Conservation (phyloP, 2,113 vertebrate genomes). For the Aphyosemion australe region DNA sequence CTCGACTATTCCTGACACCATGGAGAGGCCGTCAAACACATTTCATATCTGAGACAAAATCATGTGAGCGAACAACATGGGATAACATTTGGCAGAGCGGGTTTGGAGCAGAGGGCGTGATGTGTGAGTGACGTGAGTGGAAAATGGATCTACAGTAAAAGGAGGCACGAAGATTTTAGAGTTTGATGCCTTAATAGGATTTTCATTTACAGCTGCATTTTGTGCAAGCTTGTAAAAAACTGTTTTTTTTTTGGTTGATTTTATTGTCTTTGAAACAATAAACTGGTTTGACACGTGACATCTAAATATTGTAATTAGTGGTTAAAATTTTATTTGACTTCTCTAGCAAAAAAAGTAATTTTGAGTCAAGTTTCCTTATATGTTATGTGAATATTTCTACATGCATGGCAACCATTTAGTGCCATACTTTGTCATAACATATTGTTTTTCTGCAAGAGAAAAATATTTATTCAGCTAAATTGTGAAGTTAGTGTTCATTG, state of each 20-base stretch:
- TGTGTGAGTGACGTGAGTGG: background rate
- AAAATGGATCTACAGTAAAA: background rate
- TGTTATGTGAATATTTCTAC: too few relatives aligned
- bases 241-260: too few relatives aligned
- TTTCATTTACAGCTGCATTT: background rate
- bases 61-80: slow-evolving; percentile 26
- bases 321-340: too few relatives aligned
- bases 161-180: background rate
- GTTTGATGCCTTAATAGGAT: background rate
- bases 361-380: too few relatives aligned
- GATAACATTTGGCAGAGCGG: background rate
- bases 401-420: background rate
- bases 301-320: too few relatives aligned
- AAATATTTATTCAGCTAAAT: background rate
- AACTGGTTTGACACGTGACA: too few relatives aligned
- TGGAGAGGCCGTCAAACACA: slow-evolving; percentile 50
- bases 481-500: background rate
- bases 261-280: too few relatives aligned
- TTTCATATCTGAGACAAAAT: slow-evolving; percentile 55
- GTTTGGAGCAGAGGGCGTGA: background rate
- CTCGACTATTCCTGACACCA: slow-evolving; percentile 66
- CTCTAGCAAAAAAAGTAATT: too few relatives aligned
- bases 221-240: too few relatives aligned
- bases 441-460: background rate
- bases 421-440: background rate